Conservation (phyloP, 2,888 invertebrate genomes). For the Drosophila lacicola region DNA sequence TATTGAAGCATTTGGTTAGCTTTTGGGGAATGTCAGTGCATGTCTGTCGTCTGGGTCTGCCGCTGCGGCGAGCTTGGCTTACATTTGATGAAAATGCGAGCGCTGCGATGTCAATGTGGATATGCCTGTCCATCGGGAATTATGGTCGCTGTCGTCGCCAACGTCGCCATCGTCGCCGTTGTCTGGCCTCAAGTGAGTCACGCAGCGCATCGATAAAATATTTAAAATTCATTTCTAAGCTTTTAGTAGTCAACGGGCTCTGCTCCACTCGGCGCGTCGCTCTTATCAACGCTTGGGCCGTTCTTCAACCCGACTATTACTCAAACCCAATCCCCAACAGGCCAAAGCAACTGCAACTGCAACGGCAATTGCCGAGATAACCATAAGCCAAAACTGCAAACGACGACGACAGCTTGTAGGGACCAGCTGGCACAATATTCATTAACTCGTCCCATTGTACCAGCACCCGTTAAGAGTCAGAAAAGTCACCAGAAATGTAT, state of each 20-base stretch:
- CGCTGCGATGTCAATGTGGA: constrained; percentile 41
- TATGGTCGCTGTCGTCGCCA: constrained; percentile 8
- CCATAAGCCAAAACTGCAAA: constrained; percentile 54
- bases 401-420: too few relatives aligned
- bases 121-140: constrained; percentile 58
- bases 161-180: constrained; percentile 1
- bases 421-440: too few relatives aligned
- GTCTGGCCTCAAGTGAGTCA: constrained; percentile 63
- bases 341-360: background rate
- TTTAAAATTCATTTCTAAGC: constrained; percentile 79
- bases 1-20: constrained; percentile 29
- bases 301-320: constrained; percentile 31
- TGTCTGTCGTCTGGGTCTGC: constrained; percentile 7
- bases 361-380: constrained; percentile 42
- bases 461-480: too few relatives aligned
- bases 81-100: constrained; percentile 75
- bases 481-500: too few relatives aligned
- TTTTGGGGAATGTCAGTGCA: constrained; percentile 58
- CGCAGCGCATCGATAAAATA: constrained; percentile 76
- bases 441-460: too few relatives aligned
- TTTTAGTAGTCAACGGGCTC: constrained; percentile 62
- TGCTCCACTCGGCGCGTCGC: constrained; percentile 19
- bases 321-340: constrained; percentile 18
- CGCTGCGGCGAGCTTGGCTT: constrained; percentile 52
- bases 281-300: constrained; percentile 49